phyloP scores from a whole-genome alignment of 2,113 vertebrate genomes.

The Piaya cayana region DNA sequence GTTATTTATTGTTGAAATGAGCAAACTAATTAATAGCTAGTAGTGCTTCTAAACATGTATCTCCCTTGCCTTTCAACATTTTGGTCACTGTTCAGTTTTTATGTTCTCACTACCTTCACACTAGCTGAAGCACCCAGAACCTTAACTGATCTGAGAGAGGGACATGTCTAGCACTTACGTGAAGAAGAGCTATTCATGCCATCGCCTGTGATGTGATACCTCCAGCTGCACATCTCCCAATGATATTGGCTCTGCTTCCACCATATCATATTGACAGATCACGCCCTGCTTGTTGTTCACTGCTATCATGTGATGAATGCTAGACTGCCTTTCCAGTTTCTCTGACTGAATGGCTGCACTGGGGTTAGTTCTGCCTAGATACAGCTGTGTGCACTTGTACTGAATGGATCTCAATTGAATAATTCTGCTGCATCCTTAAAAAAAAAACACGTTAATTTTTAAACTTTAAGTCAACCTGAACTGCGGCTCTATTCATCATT shows the following conservation, averaged over 20 bases:
- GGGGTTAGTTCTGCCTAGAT: neutral
- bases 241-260: slow-evolving; percentile 6
- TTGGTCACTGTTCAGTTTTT: slow-evolving; percentile 22
- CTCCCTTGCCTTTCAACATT: slow-evolving; percentile 1
- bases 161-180: neutral
- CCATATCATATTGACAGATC: slow-evolving; percentile 17
- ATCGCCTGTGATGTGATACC: slow-evolving; percentile 35
- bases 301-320: neutral
- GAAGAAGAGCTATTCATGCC: neutral
- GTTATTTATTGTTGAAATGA: neutral
- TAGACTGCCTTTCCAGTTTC: neutral
- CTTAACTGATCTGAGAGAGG: neutral
- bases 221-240: neutral
- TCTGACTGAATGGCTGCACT: neutral
- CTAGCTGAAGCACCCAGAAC: slow-evolving; percentile 11
- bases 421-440: neutral
- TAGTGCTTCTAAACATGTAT: neutral
- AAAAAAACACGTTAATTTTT: neutral
- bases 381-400: neutral
- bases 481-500: neutral
- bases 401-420: neutral
- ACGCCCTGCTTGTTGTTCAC: slow-evolving; percentile 29
- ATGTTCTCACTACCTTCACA: neutral
- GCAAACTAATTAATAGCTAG: neutral
- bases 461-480: neutral